Percentiles rank a stretch among this genome's conserved stretches.
phyloP scores from a whole-genome alignment of 2,888 invertebrate species.

The Amaurobius ferox region DNA sequence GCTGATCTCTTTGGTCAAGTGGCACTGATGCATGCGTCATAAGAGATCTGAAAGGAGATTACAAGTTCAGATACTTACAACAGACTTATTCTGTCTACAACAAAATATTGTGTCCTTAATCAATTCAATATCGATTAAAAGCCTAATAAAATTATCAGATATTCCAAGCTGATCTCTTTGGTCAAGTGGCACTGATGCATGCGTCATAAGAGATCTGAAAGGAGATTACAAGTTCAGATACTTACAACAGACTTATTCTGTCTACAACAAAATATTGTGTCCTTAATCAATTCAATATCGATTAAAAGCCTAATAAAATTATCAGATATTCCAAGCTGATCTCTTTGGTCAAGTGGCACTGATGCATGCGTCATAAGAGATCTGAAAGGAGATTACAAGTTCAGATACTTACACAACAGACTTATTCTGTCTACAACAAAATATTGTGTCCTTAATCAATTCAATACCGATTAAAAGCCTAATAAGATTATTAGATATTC shows the following conservation, averaged over 20 bases:
- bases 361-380: constrained; percentile 96
- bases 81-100: too few species aligned
- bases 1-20: constrained; percentile 82
- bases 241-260: too few species aligned
- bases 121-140: constrained; percentile 96
- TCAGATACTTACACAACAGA: too few species aligned
- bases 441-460: too few species aligned
- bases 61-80: too few species aligned
- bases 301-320: constrained; percentile 91
- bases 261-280: too few species aligned
- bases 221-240: too few species aligned
- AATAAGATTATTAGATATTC: too few species aligned
- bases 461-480: too few species aligned
- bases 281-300: too few species aligned
- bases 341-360: constrained; percentile 86
- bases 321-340: constrained; percentile 87
- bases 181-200: constrained; percentile 90
- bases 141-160: constrained; percentile 87
- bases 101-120: constrained; percentile 88
- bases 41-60: too few species aligned
- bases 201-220: constrained; percentile 91
- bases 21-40: constrained; percentile 98
- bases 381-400: constrained; percentile 20
- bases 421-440: too few species aligned
- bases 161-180: constrained; percentile 87